phyloP scores from a whole-genome alignment of 35 echinoderm and acorn worm genomes.

The Lytechinus variegatus region DNA sequence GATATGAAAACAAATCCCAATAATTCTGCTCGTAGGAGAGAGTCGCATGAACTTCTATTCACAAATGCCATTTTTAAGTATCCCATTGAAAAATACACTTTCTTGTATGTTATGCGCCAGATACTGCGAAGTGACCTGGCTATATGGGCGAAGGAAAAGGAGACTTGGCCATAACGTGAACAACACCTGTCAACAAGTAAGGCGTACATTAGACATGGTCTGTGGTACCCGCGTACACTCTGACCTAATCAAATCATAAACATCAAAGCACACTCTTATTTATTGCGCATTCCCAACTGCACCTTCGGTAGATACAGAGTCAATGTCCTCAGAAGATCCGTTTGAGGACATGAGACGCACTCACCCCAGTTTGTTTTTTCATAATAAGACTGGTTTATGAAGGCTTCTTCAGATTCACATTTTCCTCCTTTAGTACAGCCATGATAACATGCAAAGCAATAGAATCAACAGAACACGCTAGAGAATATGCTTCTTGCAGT shows the following conservation, averaged over 20 bases:
- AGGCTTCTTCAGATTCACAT: not conserved
- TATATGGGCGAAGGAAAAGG: not conserved
- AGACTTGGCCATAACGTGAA: not conserved
- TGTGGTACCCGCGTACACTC: not conserved
- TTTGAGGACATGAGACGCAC: too few relatives aligned
- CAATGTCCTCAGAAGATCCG: not conserved
- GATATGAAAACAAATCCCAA: too few relatives aligned
- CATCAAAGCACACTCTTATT: not conserved
- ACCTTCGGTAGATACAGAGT: not conserved
- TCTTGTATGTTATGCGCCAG: not conserved
- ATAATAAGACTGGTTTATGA: not conserved
- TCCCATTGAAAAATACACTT: not conserved
- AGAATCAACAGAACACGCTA: too few relatives aligned
- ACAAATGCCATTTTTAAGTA: not conserved
- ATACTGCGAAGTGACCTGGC: not conserved
- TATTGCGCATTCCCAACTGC: not conserved
- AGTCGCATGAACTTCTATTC: not conserved
- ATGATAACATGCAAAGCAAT: too few relatives aligned
- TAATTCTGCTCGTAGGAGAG: not conserved
- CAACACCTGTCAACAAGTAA: not conserved
- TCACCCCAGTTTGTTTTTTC: too few relatives aligned
- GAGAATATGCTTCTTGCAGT: too few relatives aligned
- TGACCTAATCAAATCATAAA: not conserved
- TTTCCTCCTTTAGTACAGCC: not conserved
- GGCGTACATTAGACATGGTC: not conserved